phyloP scores from a whole-genome alignment of 2,113 vertebrate species.

The Scartelaos histophorus region DNA sequence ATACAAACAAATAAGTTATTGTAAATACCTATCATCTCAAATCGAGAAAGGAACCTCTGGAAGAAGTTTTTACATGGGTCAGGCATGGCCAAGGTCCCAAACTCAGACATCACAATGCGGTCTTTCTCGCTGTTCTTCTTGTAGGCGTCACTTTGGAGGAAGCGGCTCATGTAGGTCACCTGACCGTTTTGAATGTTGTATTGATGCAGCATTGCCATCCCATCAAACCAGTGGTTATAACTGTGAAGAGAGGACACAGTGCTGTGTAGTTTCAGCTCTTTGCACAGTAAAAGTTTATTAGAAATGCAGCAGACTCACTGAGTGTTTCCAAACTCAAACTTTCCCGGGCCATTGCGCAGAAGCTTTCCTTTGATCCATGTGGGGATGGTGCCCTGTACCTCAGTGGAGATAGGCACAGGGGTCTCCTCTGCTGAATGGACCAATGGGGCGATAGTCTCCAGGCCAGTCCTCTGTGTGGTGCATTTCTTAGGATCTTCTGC shows the following conservation, averaged over 20 bases:
- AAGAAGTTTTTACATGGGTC: conserved; percentile 94
- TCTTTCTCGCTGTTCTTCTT: conserved; percentile 78
- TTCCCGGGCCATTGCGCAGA: conserved; percentile 90
- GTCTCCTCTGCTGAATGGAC: conserved; percentile 81
- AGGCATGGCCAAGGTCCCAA: conserved; percentile 88
- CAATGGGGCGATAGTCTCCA: conserved; percentile 80
- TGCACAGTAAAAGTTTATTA: neutral
- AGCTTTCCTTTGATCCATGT: conserved; percentile 86
- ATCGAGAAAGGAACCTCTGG: conserved; percentile 85
- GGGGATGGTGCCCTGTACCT: conserved; percentile 82
- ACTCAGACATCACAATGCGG: conserved; percentile 88
- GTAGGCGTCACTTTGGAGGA: conserved; percentile 85
- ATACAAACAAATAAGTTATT: neutral
- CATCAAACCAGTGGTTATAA: conserved; percentile 95
- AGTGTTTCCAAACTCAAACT: conserved; percentile 91
- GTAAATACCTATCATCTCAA: conserved; percentile 76
- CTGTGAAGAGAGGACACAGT: conserved; percentile 57
- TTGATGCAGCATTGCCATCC: conserved; percentile 92
- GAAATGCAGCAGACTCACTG: conserved; percentile 73
- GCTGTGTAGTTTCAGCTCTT: neutral
- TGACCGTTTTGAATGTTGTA: conserved; percentile 81
- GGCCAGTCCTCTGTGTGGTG: conserved; percentile 29
- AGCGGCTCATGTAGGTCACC: conserved; percentile 88
- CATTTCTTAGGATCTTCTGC: conserved; percentile 26
- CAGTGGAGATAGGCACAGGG: conserved; percentile 72